Evolutionary conservation across 2,797 vertebrate genomes (phyloP).

Genomic region (Xenentodon cancila): DNA sequence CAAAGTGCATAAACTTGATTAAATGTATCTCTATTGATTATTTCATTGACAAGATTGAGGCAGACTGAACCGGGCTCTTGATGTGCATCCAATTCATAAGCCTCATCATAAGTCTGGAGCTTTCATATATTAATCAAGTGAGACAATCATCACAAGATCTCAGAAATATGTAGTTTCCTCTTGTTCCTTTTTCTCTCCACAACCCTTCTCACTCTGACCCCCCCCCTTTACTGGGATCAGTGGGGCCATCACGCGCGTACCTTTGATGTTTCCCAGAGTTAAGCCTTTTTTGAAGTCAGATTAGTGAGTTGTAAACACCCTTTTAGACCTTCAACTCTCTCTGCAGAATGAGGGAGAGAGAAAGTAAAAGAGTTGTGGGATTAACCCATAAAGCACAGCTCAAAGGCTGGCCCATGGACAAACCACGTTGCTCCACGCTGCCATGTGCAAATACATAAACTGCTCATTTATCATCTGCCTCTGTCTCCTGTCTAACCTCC

Average conservation of each 20-base stretch:
- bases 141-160: constrained; percentile 78
- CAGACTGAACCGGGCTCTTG: constrained; percentile 13
- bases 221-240: constrained; percentile 81
- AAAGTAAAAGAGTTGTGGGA: constrained; percentile 70
- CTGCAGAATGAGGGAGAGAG: constrained; percentile 63
- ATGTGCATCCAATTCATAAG: constrained; percentile 39
- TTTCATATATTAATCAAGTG: constrained; percentile 49
- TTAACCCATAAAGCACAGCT: constrained; percentile 70
- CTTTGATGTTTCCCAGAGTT: constrained; percentile 84
- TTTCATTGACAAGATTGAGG: constrained; percentile 13
- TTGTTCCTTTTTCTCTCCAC: constrained; percentile 38
- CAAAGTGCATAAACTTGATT: background rate
- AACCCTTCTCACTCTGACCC: constrained; percentile 68
- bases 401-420: constrained; percentile 62
- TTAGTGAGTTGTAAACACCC: constrained; percentile 83
- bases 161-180: constrained; percentile 69
- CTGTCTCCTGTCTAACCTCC: constrained; percentile 24
- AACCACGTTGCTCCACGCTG: constrained; percentile 36
- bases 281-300: constrained; percentile 84
- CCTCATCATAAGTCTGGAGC: constrained; percentile 53
- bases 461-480: constrained; percentile 36
- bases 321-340: constrained; percentile 79
- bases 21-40: constrained; percentile 30
- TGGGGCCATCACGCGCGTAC: constrained; percentile 81
- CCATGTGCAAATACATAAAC: constrained; percentile 48